These are phyloP conservation scores for Drosophila pruinosa DNA, from an alignment of 1,140 invertebrate species.

Conservation along the genomic window DNA sequence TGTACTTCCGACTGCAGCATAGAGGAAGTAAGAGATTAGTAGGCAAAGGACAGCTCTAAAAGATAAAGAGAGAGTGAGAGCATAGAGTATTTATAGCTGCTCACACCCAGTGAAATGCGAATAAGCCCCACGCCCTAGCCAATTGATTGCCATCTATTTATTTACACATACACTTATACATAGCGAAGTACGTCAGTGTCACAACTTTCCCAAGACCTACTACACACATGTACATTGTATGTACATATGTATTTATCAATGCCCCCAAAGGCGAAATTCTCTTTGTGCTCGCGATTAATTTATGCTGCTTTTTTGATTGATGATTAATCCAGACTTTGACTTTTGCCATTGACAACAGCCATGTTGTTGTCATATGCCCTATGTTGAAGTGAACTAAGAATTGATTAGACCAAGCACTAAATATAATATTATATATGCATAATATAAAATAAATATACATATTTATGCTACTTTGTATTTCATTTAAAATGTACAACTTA, in stretches of 20 bases:
- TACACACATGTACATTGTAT: not conserved
- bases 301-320: slow-evolving; percentile 70
- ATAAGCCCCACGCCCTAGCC: not conserved
- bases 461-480: too few relatives aligned
- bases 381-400: too few relatives aligned
- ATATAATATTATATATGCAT: too few relatives aligned
- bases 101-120: not conserved
- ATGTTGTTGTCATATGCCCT: slow-evolving; percentile 17
- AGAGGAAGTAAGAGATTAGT: not conserved
- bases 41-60: too few relatives aligned
- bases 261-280: slow-evolving; percentile 3
- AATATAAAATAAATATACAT: too few relatives aligned
- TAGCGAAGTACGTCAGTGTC: slow-evolving; percentile 16
- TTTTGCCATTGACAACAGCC: slow-evolving; percentile 69
- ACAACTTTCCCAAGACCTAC: slow-evolving; percentile 44
- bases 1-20: too few relatives aligned
- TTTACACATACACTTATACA: not conserved
- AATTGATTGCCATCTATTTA: not conserved
- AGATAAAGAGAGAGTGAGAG: not conserved
- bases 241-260: not conserved
- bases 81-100: not conserved
- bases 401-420: too few relatives aligned
- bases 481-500: too few relatives aligned
- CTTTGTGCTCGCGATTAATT: slow-evolving; percentile 58
- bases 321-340: slow-evolving; percentile 80